Conservation (phyloP, 2,113 vertebrate genomes). For the Brevimyrus niger region DNA sequence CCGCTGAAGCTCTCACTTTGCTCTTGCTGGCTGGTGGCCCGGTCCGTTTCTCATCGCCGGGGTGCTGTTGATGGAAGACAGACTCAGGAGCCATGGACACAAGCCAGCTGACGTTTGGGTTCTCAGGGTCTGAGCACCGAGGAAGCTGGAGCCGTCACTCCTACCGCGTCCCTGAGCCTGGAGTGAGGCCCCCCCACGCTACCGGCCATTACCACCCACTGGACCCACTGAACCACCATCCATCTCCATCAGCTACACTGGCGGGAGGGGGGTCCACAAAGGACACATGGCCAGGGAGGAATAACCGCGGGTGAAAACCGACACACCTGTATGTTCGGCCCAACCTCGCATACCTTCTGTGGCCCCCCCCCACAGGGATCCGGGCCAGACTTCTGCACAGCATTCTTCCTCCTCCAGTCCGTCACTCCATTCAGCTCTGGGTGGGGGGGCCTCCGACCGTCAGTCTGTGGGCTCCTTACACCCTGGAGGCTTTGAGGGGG, state of each 20-base stretch:
- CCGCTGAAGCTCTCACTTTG: slow-evolving; percentile 50
- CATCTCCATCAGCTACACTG: neutral
- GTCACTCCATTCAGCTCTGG: slow-evolving; percentile 63
- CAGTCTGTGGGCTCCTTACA: slow-evolving; percentile 58
- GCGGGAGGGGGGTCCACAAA: neutral
- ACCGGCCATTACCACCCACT: neutral
- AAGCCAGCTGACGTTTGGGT: neutral
- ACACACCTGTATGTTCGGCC: neutral
- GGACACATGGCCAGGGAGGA: neutral
- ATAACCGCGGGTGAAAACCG: too few species aligned
- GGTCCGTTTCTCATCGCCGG: slow-evolving; percentile 55
- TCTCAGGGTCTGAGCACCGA: neutral
- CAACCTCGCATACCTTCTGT: slow-evolving; percentile 53
- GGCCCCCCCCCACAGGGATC: slow-evolving; percentile 56
- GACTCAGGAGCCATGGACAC: neutral
- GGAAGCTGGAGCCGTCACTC: neutral
- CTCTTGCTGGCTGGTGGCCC: slow-evolving; percentile 57
- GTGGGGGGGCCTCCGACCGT: slow-evolving; percentile 54
- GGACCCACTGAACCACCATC: neutral
- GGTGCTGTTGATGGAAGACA: slow-evolving; percentile 45
- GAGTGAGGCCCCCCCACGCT: neutral
- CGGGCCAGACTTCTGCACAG: slow-evolving; percentile 43
- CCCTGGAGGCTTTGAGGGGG: slow-evolving; percentile 28
- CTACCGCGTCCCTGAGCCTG: neutral
- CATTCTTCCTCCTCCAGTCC: slow-evolving; percentile 63